phyloP scores from a whole-genome alignment of 2,797 vertebrate species.

The Meda fulgida region DNA sequence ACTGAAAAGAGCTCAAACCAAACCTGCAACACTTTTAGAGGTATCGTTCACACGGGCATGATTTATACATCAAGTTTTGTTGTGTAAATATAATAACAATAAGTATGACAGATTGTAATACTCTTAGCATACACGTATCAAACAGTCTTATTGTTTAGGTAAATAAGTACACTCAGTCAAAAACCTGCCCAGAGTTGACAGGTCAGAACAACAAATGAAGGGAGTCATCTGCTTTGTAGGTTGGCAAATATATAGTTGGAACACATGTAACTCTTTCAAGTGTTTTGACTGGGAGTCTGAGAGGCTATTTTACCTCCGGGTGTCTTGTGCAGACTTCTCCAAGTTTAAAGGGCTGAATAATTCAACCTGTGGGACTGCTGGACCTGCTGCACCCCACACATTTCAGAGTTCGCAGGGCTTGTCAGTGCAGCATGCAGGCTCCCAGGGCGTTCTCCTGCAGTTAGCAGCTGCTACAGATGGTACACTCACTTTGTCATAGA shows the following conservation, averaged over 20 bases:
- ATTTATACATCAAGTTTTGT: background rate
- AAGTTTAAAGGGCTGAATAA: slow-evolving; percentile 73
- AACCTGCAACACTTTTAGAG: background rate
- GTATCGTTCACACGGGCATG: background rate
- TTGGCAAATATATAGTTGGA: slow-evolving; percentile 60
- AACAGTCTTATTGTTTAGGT: background rate
- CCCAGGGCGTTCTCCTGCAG: slow-evolving; percentile 72
- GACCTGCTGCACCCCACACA: slow-evolving; percentile 65
- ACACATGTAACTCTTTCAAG: slow-evolving; percentile 58
- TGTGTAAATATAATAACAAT: background rate
- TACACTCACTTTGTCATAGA: slow-evolving; percentile 71
- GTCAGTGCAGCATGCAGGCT: slow-evolving; percentile 72
- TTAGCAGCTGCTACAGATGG: slow-evolving; percentile 76
- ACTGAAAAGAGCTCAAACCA: background rate
- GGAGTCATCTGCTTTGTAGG: slow-evolving; percentile 53
- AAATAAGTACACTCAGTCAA: slow-evolving; percentile 4
- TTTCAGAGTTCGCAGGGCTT: slow-evolving; percentile 67
- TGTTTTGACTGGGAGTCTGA: slow-evolving; percentile 35
- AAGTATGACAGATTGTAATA: background rate
- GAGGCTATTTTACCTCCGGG: slow-evolving; percentile 32
- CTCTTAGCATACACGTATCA: background rate
- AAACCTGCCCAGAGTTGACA: slow-evolving; percentile 14
- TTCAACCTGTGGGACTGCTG: slow-evolving; percentile 72
- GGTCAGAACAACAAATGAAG: slow-evolving; percentile 46
- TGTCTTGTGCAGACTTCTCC: slow-evolving; percentile 61